Percentiles rank a stretch among this genome's conserved stretches.
Evolutionary conservation across 2,797 vertebrate species (phyloP).

Genomic region (Eurystomus glaucurus): DNA sequence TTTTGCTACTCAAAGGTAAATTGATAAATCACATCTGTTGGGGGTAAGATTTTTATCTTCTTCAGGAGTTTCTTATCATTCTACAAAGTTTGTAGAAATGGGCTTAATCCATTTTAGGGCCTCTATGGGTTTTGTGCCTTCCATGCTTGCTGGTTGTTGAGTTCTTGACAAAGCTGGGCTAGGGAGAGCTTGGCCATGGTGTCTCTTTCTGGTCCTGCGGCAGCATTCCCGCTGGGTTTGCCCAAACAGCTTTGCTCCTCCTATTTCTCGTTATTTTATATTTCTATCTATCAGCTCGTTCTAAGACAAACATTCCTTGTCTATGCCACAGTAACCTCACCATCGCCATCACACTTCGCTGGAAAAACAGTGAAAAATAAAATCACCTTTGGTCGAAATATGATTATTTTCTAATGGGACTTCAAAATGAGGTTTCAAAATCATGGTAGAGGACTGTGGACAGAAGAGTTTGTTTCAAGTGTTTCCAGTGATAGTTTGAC

Average conservation of each 20-base stretch:
- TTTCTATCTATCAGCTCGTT: not conserved
- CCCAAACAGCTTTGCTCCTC: not conserved
- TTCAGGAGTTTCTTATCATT: not conserved
- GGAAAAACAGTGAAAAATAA: not conserved
- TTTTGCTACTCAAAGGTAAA: not conserved
- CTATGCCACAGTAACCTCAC: not conserved
- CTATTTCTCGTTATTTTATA: not conserved
- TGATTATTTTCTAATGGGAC: not conserved
- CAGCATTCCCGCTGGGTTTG: not conserved
- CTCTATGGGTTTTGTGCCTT: not conserved
- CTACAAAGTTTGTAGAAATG: not conserved
- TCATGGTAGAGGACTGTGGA: not conserved
- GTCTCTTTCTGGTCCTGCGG: fast-evolving
- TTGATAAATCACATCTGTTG: not conserved
- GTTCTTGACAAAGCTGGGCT: not conserved
- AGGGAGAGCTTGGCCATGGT: not conserved
- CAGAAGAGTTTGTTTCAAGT: constrained; percentile 61
- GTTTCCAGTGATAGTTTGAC: constrained; percentile 46
- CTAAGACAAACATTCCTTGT: not conserved
- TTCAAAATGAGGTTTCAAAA: constrained; percentile 45
- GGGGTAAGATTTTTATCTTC: not conserved
- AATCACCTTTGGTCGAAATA: constrained; percentile 18
- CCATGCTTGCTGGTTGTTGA: not conserved
- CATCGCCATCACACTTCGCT: fast-evolving
- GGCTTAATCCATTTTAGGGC: not conserved